Base-by-base conservation (phyloP, 92 coral and sea anemone species). In the Anthopleura xanthogrammica region DNA sequence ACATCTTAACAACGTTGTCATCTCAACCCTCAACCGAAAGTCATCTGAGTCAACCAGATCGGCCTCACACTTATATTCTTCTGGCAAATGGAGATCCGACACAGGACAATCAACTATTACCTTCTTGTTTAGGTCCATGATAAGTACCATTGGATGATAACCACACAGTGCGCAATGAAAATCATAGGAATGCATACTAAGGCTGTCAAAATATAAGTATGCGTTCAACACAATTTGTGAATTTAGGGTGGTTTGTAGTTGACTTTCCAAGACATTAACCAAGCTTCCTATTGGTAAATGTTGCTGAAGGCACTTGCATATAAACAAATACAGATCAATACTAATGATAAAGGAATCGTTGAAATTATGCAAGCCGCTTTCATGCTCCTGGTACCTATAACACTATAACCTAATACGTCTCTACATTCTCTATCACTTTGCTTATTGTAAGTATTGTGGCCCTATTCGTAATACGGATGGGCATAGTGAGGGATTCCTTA, bases 141-240 rank as follows among this genome's bases (percentile, higher is more conserved):
- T 84, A 4, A 89, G 23, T 14, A 50, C 79, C 9, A 29, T 71
- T 0, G 90, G 92, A 60, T 89, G 85, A 57, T 74, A 71, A 3
- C 90, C 92, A 86, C 90, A 90, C 3, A 90, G 52, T 7, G 80
- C 72, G 41, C 92, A 86, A 87, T 48, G 41, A 48, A 50, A 89
- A 20, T 83, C 43, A 68, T 89, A 89, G 36, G 24, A 23, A 41
- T 86, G 92, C 4, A 54, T 23, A 40, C 85, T 56, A 6, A 89
- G 70, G 42, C 84, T 81, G 57, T 89, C 92, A 60, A 81, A 89
- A 54, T 89, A 87, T 17, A 82, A 72, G 42, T 80, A 89, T 10
- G 89, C 92, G 78, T 86, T 86, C 16, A 89, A 19, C 2, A 86
- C 81, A 48, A 20, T 42, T 78, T 89, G 89, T 9, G 82, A 12